These are phyloP conservation scores for Pogonocichla stellata DNA, from an alignment of 2,113 vertebrate species.

Conservation along the genomic window DNA sequence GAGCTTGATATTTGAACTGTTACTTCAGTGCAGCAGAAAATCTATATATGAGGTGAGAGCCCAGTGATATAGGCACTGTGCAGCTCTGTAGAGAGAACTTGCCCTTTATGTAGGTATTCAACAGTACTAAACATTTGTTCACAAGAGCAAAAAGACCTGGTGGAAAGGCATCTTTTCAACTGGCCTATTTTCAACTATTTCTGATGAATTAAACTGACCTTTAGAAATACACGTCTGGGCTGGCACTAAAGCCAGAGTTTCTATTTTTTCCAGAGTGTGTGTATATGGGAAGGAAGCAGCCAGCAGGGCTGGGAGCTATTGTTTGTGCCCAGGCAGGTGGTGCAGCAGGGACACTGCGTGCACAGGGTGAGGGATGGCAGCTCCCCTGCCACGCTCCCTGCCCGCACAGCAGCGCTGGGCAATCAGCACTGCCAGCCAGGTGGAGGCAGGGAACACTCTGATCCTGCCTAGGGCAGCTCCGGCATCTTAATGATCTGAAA, in stretches of 20 bases:
- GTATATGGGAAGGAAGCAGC: neutral
- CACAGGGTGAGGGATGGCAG: neutral
- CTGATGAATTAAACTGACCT: constrained; percentile 49
- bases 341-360: neutral
- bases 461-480: neutral
- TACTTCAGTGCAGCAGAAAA: neutral
- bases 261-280: neutral
- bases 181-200: constrained; percentile 17
- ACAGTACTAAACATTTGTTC: constrained; percentile 3
- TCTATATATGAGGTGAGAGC: neutral
- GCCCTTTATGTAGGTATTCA: constrained; percentile 6
- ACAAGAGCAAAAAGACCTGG: constrained; percentile 39
- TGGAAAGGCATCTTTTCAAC: constrained; percentile 14
- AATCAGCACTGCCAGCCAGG: neutral
- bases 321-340: neutral
- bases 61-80: neutral
- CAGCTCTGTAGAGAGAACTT: neutral
- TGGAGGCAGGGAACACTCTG: neutral
- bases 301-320: neutral
- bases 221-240: neutral
- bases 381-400: neutral
- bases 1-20: neutral
- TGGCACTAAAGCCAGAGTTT: neutral
- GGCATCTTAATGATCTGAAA: neutral
- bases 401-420: neutral